Conservation (phyloP, 2,113 vertebrate species). For the Oceanodroma tethys region DNA sequence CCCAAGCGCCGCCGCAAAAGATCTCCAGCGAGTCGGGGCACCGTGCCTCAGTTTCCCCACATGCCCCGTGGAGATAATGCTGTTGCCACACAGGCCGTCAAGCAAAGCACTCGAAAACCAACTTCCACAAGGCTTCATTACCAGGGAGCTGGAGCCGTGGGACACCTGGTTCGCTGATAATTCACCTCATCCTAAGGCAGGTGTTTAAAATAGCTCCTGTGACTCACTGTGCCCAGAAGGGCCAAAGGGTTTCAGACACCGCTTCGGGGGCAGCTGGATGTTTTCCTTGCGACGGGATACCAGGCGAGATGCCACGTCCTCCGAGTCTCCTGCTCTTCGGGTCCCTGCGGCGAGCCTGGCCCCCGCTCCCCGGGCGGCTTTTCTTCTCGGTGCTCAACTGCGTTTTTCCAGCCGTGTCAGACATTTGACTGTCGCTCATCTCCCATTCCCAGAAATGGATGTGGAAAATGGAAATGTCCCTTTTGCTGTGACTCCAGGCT, state of each 20-base stretch:
- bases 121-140: background rate
- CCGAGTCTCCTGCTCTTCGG: background rate
- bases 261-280: background rate
- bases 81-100: background rate
- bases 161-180: background rate
- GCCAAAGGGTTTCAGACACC: background rate
- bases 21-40: background rate
- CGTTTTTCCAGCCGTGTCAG: background rate
- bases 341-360: accelerated
- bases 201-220: background rate
- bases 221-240: background rate
- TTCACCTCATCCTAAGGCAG: background rate
- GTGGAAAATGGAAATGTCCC: background rate
- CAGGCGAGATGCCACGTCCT: background rate
- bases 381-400: background rate
- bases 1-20: background rate
- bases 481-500: background rate
- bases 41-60: background rate
- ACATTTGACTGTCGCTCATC: background rate
- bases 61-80: background rate
- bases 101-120: accelerated
- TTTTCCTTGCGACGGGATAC: background rate
- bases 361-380: background rate
- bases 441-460: background rate
- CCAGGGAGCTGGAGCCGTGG: background rate